Evolutionary conservation across 2,797 vertebrate genomes (phyloP).

Genomic region (Lateolabrax maculatus): DNA sequence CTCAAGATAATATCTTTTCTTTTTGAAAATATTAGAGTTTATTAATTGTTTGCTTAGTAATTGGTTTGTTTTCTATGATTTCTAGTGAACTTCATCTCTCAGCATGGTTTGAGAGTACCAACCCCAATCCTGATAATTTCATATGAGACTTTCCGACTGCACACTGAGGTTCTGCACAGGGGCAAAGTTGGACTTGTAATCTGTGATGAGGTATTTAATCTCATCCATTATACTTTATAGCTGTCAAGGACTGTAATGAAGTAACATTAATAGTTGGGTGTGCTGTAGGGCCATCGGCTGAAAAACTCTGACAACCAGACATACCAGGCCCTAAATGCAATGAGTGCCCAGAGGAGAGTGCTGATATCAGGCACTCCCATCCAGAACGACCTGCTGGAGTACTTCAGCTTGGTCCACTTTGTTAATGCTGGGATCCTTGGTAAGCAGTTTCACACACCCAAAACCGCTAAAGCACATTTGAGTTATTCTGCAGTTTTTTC

Average conservation of each 20-base stretch:
- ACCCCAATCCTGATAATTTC: conserved; percentile 97
- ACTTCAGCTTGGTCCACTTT: conserved; percentile 98
- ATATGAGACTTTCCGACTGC: conserved; percentile 98
- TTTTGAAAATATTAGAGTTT: neutral
- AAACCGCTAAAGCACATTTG: neutral
- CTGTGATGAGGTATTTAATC: conserved; percentile 92
- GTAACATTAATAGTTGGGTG: neutral
- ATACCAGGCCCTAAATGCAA: conserved; percentile 93
- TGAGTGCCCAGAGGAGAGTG: conserved; percentile 92
- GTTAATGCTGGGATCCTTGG: conserved; percentile 96
- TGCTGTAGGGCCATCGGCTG: conserved; percentile 92
- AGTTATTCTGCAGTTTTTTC: neutral
- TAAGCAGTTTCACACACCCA: conserved; percentile 69
- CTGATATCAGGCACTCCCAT: conserved; percentile 98
- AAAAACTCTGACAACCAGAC: conserved; percentile 99
- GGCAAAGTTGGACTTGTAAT: conserved; percentile 94
- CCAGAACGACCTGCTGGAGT: conserved; percentile 98
- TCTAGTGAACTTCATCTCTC: conserved; percentile 92
- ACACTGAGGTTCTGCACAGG: conserved; percentile 90
- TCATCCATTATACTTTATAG: neutral
- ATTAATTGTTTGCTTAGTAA: neutral
- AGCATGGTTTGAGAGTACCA: conserved; percentile 90
- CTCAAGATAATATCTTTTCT: neutral
- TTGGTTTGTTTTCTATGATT: conserved; percentile 12
- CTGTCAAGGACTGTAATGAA: neutral